Conservation (phyloP, 2,797 vertebrate genomes). For the Aplochiton taeniatus region DNA sequence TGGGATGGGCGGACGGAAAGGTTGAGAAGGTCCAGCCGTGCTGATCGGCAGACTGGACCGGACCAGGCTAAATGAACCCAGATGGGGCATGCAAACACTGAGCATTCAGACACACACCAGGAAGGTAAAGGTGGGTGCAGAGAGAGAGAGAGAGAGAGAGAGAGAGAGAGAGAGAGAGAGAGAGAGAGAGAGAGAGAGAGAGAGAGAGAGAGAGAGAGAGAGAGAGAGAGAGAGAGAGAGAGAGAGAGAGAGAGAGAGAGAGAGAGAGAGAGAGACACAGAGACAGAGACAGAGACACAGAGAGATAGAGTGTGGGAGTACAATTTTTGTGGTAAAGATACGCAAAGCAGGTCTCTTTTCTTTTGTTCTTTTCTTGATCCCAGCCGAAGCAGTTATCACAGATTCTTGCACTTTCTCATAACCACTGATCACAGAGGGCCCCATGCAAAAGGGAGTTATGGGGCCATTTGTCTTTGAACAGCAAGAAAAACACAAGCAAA, state of each 20-base stretch:
- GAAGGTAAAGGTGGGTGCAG: conserved; percentile 15
- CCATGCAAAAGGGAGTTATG: conserved; percentile 78
- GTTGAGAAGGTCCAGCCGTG: conserved; percentile 90
- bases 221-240: conserved; percentile 20
- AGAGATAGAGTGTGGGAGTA: conserved; percentile 17
- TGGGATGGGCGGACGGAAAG: conserved; percentile 60
- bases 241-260: background rate
- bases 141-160: conserved; percentile 30
- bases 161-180: conserved; percentile 46
- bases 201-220: conserved; percentile 37
- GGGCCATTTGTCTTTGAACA: conserved; percentile 80
- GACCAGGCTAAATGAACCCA: conserved; percentile 89
- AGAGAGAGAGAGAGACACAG: conserved; percentile 33
- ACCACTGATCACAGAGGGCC: conserved; percentile 84
- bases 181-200: conserved; percentile 32
- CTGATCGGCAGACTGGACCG: conserved; percentile 59
- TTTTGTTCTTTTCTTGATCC: conserved; percentile 44
- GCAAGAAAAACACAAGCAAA: conserved; percentile 72
- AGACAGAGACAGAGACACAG: conserved; percentile 40
- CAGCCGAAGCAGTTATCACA: conserved; percentile 76
- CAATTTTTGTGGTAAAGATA: too few relatives aligned
- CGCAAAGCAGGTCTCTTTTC: conserved; percentile 56
- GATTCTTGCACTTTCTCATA: conserved; percentile 87
- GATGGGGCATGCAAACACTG: conserved; percentile 85
- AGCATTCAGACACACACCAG: conserved; percentile 67